These are phyloP conservation scores for Harpegnathos saltator DNA, from an alignment of 1,140 invertebrate species.

Conservation along the genomic window DNA sequence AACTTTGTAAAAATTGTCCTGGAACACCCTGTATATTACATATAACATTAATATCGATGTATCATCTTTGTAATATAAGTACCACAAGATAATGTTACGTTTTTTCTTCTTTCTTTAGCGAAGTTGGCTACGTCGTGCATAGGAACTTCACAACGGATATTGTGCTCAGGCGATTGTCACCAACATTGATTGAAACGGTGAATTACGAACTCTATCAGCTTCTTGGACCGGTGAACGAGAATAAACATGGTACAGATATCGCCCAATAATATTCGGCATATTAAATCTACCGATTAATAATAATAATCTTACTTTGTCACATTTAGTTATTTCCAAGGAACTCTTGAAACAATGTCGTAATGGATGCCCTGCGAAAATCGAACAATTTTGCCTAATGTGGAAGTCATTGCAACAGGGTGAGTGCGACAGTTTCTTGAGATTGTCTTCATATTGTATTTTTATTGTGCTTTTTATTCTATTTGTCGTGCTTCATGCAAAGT, in stretches of 20 bases:
- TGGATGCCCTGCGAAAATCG: slow-evolving; percentile 78
- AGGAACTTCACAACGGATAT: slow-evolving; percentile 74
- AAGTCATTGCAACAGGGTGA: slow-evolving; percentile 36
- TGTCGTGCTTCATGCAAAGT: neutral
- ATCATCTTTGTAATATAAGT: neutral
- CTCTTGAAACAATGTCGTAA: slow-evolving; percentile 71
- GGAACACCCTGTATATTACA: no score
- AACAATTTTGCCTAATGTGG: slow-evolving; percentile 78
- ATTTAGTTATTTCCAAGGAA: slow-evolving; percentile 75
- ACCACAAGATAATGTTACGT: neutral
- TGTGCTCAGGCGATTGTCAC: slow-evolving; percentile 69
- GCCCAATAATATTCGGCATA: neutral
- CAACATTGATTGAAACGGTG: slow-evolving; percentile 73
- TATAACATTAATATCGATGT: no score
- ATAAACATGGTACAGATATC: slow-evolving; percentile 72
- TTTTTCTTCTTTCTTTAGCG: slow-evolving; percentile 66
- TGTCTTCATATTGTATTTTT: neutral
- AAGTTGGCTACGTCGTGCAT: slow-evolving; percentile 71
- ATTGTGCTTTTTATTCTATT: neutral
- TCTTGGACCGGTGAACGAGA: slow-evolving; percentile 71
- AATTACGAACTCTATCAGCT: slow-evolving; percentile 75
- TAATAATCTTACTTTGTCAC: slow-evolving; percentile 19
- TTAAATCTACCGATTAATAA: neutral
- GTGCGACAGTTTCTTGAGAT: neutral
- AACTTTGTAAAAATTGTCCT: no score